Evolutionary conservation across 2,113 vertebrate genomes (phyloP).

Genomic region (Ptilorrhoa leucosticta): DNA sequence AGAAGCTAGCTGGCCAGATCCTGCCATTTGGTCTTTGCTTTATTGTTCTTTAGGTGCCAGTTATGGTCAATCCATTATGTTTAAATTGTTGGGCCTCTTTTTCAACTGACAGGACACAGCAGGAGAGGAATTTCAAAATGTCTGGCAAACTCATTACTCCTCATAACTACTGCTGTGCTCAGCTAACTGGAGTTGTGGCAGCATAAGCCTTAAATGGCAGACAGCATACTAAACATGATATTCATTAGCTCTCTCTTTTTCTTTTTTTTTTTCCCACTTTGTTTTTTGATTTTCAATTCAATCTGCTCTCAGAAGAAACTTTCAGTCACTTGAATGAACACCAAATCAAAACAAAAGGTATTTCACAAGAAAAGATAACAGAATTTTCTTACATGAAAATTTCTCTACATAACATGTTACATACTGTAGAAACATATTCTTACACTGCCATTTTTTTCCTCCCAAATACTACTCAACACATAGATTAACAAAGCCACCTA

Average conservation of each 20-base stretch:
- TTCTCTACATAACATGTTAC: neutral
- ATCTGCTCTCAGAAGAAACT: neutral
- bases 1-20: neutral
- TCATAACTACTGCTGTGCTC: conserved; percentile 62
- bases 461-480: neutral
- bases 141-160: conserved; percentile 43
- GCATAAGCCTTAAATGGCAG: conserved; percentile 31
- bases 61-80: neutral
- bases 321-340: neutral
- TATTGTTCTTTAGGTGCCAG: conserved; percentile 24
- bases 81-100: conserved; percentile 44
- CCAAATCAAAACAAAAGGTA: neutral
- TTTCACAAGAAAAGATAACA: neutral
- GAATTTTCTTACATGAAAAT: neutral
- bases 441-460: neutral
- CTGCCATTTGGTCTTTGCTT: neutral
- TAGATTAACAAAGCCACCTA: neutral
- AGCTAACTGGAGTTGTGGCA: conserved; percentile 45
- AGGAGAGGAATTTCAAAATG: conserved; percentile 46
- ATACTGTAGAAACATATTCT: neutral
- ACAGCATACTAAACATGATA: conserved; percentile 8
- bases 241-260: neutral
- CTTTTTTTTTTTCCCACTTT: neutral
- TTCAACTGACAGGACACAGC: conserved; percentile 52
- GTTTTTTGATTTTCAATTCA: neutral